Conservation (phyloP, 2,888 invertebrate species). For the Prosapia bicincta region DNA sequence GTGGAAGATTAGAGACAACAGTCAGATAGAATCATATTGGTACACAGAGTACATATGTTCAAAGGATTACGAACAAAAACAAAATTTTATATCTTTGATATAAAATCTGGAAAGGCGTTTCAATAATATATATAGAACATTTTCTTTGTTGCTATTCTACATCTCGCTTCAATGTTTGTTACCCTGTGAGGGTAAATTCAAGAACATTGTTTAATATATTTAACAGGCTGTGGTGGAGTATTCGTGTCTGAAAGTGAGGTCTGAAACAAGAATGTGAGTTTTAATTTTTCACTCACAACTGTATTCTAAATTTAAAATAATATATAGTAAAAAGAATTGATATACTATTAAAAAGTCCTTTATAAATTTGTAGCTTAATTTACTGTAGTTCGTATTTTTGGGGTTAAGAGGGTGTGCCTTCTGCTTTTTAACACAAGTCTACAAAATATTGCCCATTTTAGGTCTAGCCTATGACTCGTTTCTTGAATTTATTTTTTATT, state of each 20-base stretch:
- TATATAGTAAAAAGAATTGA: not conserved
- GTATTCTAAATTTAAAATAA: not conserved
- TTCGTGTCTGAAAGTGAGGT: not conserved
- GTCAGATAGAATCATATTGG: too few relatives aligned
- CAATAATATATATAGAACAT: too few relatives aligned
- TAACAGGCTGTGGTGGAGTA: not conserved
- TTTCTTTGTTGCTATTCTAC: too few relatives aligned
- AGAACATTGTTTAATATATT: not conserved
- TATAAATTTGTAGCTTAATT: not conserved
- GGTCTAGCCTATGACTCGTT: not conserved
- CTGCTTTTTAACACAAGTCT: not conserved
- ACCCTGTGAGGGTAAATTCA: not conserved
- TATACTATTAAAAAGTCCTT: not conserved
- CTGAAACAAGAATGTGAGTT: not conserved
- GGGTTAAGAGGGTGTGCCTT: not conserved
- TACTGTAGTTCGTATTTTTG: not conserved
- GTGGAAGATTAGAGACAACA: too few relatives aligned
- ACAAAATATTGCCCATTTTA: not conserved
- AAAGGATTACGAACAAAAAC: too few relatives aligned
- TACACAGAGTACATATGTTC: too few relatives aligned
- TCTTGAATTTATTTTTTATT: not conserved
- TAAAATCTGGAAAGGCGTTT: too few relatives aligned
- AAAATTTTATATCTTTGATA: too few relatives aligned
- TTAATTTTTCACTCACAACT: not conserved
- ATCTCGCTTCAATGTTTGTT: not conserved